Conservation (phyloP, 2,113 vertebrate genomes). For the Megalops atlanticus region DNA sequence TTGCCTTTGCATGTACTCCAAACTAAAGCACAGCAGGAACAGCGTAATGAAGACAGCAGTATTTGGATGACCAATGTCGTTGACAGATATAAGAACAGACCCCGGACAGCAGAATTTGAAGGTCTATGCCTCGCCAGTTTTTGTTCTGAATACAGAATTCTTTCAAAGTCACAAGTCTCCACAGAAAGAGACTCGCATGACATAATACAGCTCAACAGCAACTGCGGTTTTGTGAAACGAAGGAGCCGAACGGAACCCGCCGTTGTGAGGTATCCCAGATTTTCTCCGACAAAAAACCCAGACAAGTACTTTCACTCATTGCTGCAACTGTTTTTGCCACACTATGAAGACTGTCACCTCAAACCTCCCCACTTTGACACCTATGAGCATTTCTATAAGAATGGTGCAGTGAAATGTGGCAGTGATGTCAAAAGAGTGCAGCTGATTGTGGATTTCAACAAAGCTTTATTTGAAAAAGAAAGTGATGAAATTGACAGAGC, state of each 20-base stretch:
- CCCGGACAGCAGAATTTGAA: not conserved
- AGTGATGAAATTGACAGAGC: not conserved
- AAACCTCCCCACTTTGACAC: not conserved
- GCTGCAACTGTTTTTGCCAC: conserved; percentile 27
- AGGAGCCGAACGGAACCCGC: conserved; percentile 4
- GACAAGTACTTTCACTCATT: conserved; percentile 3
- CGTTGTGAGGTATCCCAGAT: conserved; percentile 3
- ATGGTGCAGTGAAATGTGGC: conserved; percentile 29
- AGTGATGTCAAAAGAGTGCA: not conserved
- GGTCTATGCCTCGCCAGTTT: conserved; percentile 29
- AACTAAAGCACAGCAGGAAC: not conserved
- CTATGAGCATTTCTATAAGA: conserved; percentile 13
- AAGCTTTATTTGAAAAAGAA: conserved; percentile 9
- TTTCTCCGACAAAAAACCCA: conserved; percentile 21
- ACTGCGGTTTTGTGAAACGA: conserved; percentile 3
- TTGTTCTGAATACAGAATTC: conserved; percentile 23
- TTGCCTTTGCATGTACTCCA: conserved; percentile 16
- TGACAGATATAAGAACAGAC: conserved; percentile 24
- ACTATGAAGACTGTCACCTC: conserved; percentile 1
- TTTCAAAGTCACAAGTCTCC: not conserved
- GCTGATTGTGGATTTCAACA: conserved; percentile 9
- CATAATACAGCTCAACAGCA: not conserved
- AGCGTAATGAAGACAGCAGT: not conserved
- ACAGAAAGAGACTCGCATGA: too few relatives aligned
- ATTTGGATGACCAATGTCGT: conserved; percentile 30